Evolutionary conservation across 2,797 vertebrate species (phyloP).

Genomic region (Pangasius sanitwongsei): DNA sequence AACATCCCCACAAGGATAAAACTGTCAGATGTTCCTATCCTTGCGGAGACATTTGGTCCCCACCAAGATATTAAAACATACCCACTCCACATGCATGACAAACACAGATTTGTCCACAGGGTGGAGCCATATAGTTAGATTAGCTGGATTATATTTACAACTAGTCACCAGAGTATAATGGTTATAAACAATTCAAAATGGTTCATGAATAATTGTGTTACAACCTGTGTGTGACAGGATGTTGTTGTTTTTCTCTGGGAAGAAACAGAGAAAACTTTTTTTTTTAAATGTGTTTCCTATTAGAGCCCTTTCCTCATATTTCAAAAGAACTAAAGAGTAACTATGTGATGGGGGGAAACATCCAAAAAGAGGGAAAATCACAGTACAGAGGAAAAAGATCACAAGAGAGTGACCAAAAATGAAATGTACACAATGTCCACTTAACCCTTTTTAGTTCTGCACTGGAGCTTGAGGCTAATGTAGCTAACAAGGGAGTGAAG

Average conservation of each 20-base stretch:
- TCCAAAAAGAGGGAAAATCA: not conserved
- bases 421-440: not conserved
- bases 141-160: not conserved
- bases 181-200: not conserved
- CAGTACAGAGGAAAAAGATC: too few species aligned
- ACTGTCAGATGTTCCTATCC: not conserved
- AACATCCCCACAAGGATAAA: not conserved
- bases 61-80: not conserved
- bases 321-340: not conserved
- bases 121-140: not conserved
- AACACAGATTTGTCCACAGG: constrained; percentile 8
- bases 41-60: not conserved
- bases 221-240: not conserved
- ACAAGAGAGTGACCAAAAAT: not conserved
- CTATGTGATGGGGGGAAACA: not conserved
- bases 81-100: too few species aligned
- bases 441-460: not conserved
- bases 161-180: not conserved
- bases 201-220: not conserved
- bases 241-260: not conserved
- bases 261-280: not conserved
- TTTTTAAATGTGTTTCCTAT: not conserved
- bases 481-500: not conserved
- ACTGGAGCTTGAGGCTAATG: not conserved
- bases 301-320: not conserved